Evolutionary conservation across 1,140 invertebrate genomes (phyloP).

Genomic region (Temnothorax nylanderi): DNA sequence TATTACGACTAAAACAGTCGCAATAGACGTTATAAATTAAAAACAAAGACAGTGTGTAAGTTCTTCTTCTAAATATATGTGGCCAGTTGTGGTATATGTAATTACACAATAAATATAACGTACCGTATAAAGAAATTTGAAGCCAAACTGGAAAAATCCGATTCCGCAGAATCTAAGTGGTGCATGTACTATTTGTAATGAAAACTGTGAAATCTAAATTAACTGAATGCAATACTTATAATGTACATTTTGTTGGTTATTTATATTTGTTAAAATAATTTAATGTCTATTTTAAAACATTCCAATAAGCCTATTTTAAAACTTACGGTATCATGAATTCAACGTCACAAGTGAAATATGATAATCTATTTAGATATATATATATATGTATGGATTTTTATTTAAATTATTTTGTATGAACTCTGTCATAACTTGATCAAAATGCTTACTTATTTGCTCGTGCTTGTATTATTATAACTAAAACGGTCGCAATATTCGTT

Average conservation of each 20-base stretch:
- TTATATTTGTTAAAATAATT: neutral
- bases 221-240: neutral
- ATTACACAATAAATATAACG: neutral
- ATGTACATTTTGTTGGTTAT: neutral
- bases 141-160: slow-evolving; percentile 30
- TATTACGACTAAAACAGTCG: neutral
- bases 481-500: neutral
- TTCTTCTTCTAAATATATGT: neutral
- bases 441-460: neutral
- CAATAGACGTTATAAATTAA: neutral
- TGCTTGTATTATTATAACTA: slow-evolving; percentile 4
- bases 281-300: no score
- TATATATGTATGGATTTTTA: no score
- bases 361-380: no score
- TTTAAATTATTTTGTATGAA: no score
- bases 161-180: slow-evolving; percentile 10
- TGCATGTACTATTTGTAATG: neutral
- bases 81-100: no score
- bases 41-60: neutral
- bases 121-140: neutral
- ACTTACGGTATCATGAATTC: slow-evolving; percentile 26
- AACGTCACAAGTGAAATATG: neutral
- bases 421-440: neutral
- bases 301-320: neutral
- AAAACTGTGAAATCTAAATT: neutral